Percentiles rank a stretch among this genome's conserved stretches.
These are phyloP conservation scores for Gulo gulo DNA, from an alignment of 2,113 vertebrate species.

Conservation along the genomic window DNA sequence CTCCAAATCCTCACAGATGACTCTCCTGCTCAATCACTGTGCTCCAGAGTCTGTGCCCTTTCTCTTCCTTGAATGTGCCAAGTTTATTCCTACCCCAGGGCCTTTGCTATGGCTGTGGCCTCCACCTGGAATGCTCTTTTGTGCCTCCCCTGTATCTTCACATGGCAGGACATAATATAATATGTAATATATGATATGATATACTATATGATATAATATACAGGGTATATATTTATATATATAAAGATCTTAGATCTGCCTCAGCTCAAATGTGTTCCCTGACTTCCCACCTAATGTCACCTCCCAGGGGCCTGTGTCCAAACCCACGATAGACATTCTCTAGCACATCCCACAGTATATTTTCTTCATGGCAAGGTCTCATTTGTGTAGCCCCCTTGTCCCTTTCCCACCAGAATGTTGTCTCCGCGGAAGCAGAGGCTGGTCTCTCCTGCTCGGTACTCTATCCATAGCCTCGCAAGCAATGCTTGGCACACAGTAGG, in stretches of 20 bases:
- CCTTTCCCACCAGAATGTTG: not conserved
- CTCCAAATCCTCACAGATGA: accelerated
- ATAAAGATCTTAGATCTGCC: not conserved
- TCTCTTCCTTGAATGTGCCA: not conserved
- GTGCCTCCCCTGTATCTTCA: not conserved
- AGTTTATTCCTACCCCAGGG: not conserved
- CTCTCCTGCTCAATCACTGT: accelerated
- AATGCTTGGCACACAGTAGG: not conserved
- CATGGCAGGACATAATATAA: not conserved
- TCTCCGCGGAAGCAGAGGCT: too few relatives aligned
- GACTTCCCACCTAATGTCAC: not conserved
- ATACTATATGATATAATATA: not conserved
- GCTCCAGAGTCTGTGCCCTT: accelerated
- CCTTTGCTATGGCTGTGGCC: not conserved
- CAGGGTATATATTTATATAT: not conserved
- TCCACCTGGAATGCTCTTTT: not conserved
- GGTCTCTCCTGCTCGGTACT: not conserved
- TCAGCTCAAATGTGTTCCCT: not conserved
- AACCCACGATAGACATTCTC: not conserved
- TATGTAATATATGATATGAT: not conserved
- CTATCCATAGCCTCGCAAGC: not conserved
- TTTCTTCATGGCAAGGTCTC: not conserved
- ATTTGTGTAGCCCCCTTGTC: not conserved
- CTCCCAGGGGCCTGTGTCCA: not conserved
- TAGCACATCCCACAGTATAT: accelerated